phyloP scores from a whole-genome alignment of 2,888 invertebrate genomes.

The Linnaemya tessellans region DNA sequence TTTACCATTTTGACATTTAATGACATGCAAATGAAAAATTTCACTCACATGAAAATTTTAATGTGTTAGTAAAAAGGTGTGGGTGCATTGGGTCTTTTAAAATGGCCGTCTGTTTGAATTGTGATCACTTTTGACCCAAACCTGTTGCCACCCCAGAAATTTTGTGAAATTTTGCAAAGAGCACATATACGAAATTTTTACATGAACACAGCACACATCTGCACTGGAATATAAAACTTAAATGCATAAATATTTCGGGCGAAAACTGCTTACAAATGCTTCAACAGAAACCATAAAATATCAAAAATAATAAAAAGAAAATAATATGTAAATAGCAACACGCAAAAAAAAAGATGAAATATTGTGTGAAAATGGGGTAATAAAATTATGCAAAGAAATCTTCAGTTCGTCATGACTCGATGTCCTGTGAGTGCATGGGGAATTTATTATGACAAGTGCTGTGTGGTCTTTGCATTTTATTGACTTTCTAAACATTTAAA shows the following conservation, averaged over 20 bases:
- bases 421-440: not conserved
- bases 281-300: constrained; percentile 25
- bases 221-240: constrained; percentile 6
- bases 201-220: not conserved
- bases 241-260: constrained; percentile 13
- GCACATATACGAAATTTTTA: not conserved
- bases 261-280: constrained; percentile 28
- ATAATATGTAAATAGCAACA: not conserved
- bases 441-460: not conserved
- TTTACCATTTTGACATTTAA: too few relatives aligned
- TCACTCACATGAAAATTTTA: not conserved
- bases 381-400: constrained; percentile 7
- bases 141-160: too few relatives aligned
- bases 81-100: too few relatives aligned
- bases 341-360: not conserved
- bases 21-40: too few relatives aligned
- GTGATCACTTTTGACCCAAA: too few relatives aligned
- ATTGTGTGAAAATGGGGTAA: constrained; percentile 11
- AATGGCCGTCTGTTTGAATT: too few relatives aligned
- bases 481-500: not conserved
- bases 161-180: too few relatives aligned
- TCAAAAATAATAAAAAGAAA: constrained; percentile 17
- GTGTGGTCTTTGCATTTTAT: not conserved
- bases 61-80: not conserved
- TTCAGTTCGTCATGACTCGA: not conserved